Conservation (phyloP, 2,797 vertebrate genomes). For the Hephaestus fuliginosus region DNA sequence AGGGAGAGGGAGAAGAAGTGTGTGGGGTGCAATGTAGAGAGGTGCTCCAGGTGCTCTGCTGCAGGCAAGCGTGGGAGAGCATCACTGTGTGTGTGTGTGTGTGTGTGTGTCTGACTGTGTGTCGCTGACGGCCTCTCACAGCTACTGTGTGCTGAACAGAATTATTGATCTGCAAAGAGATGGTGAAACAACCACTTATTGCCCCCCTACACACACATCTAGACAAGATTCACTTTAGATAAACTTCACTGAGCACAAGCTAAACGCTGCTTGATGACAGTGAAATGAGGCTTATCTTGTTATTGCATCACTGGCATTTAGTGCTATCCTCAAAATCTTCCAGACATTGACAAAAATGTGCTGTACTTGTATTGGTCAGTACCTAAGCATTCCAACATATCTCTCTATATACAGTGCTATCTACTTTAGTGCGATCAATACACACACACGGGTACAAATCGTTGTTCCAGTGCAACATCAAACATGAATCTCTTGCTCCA, state of each 20-base stretch:
- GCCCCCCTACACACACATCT: slow-evolving; percentile 20
- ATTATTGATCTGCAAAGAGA: slow-evolving; percentile 70
- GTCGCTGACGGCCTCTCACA: slow-evolving; percentile 58
- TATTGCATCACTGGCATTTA: background rate
- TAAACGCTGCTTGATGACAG: slow-evolving; percentile 29
- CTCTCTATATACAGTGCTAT: slow-evolving; percentile 29
- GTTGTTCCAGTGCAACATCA: slow-evolving; percentile 47
- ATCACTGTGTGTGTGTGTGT: slow-evolving; percentile 40
- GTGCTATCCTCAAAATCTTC: slow-evolving; percentile 9
- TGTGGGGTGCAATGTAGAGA: slow-evolving; percentile 63
- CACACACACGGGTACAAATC: slow-evolving; percentile 41
- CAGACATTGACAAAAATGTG: background rate
- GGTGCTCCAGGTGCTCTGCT: slow-evolving; percentile 71
- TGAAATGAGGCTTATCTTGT: slow-evolving; percentile 28
- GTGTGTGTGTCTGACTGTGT: slow-evolving; percentile 28
- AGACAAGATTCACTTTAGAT: slow-evolving; percentile 23
- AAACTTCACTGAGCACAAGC: slow-evolving; percentile 18
- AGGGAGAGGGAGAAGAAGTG: slow-evolving; percentile 51
- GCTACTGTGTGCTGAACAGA: slow-evolving; percentile 58
- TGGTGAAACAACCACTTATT: slow-evolving; percentile 57
- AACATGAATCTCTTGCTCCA: slow-evolving; percentile 34
- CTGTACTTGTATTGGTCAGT: background rate
- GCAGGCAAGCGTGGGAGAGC: slow-evolving; percentile 68
- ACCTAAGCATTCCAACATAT: slow-evolving; percentile 6
- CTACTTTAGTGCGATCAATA: slow-evolving; percentile 44